Evolutionary conservation across 2,888 invertebrate genomes (phyloP).

Genomic region (Sisyra terminalis): DNA sequence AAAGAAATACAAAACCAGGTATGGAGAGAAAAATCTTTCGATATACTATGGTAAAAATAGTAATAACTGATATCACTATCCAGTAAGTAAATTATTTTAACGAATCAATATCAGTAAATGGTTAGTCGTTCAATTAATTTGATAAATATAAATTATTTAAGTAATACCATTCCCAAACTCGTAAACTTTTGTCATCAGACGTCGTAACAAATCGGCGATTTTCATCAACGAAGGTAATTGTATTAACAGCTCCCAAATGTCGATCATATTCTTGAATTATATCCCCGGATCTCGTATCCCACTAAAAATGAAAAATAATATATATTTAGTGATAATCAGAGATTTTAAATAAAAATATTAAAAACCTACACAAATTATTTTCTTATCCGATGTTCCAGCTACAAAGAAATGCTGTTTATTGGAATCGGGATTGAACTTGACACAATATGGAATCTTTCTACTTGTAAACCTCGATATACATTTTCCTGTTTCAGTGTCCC

Average conservation of each 20-base stretch:
- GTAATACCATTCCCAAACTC: constrained; percentile 96
- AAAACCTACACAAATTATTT: constrained; percentile 87
- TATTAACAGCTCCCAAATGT: constrained; percentile 96
- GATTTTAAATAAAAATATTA: too few relatives aligned
- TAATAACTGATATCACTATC: too few relatives aligned
- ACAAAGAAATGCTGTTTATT: constrained; percentile 97
- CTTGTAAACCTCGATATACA: constrained; percentile 81
- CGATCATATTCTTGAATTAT: constrained; percentile 97
- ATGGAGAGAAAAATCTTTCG: too few relatives aligned
- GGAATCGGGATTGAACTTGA: constrained; percentile 93
- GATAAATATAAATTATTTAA: neutral
- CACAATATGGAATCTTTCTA: constrained; percentile 93
- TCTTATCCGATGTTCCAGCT: constrained; percentile 97
- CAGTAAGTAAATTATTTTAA: too few relatives aligned
- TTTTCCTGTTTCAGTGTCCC: constrained; percentile 96
- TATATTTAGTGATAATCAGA: too few relatives aligned
- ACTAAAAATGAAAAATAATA: constrained; percentile 37
- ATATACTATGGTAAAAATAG: too few relatives aligned
- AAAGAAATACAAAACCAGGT: too few relatives aligned
- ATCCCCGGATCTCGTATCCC: constrained; percentile 91
- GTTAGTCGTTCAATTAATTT: too few relatives aligned
- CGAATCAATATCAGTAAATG: too few relatives aligned
- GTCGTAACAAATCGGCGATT: constrained; percentile 96
- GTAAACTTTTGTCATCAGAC: constrained; percentile 94
- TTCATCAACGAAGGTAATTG: constrained; percentile 98